Evolutionary conservation across 2,888 invertebrate genomes (phyloP).

Genomic region (Labia minor): DNA sequence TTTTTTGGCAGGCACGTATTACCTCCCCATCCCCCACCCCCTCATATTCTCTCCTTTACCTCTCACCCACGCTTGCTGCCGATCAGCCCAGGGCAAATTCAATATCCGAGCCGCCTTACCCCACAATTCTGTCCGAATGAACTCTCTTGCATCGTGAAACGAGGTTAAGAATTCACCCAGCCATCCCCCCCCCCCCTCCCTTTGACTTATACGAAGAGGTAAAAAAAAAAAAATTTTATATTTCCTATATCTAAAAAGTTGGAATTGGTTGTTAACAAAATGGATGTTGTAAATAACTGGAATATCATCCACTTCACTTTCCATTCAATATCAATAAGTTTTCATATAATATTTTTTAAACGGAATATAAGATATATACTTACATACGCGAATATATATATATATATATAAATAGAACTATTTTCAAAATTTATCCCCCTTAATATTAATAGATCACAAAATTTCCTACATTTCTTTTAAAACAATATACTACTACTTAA

Average conservation of each 20-base stretch:
- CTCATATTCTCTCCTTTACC: too few relatives aligned
- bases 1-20: slow-evolving; percentile 13
- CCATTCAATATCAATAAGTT: too few relatives aligned
- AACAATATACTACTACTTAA: too few relatives aligned
- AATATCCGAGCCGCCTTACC: neutral
- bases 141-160: neutral
- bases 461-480: too few relatives aligned
- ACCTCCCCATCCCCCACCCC: neutral
- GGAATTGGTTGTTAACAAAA: neutral
- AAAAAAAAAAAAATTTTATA: neutral
- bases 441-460: too few relatives aligned
- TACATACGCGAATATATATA: too few relatives aligned
- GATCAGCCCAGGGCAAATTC: neutral
- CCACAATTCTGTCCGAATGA: neutral
- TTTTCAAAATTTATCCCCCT: too few relatives aligned
- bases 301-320: neutral
- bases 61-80: neutral
- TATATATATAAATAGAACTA: too few relatives aligned
- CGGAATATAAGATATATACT: too few relatives aligned
- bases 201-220: neutral
- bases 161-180: neutral
- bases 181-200: neutral
- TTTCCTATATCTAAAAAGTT: neutral
- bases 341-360: too few relatives aligned
- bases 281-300: neutral